Conservation (phyloP, 2,113 vertebrate genomes). For the Gambusia holbrooki region DNA sequence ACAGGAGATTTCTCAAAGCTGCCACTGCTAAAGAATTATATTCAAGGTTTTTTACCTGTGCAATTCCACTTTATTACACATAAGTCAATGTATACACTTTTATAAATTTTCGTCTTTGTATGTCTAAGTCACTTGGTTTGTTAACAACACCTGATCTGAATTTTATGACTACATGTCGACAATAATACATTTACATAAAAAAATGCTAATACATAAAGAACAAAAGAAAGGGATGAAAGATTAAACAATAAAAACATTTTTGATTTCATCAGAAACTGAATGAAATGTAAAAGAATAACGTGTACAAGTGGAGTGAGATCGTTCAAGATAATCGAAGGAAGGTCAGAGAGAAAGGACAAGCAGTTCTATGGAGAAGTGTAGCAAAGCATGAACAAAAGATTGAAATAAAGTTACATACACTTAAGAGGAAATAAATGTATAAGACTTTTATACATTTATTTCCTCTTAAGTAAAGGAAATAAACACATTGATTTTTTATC, state of each 20-base stretch:
- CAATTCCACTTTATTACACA: too few species aligned
- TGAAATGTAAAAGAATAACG: conserved; percentile 8
- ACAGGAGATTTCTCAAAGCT: too few species aligned
- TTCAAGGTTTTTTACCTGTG: too few species aligned
- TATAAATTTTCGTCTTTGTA: too few species aligned
- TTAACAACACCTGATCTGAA: too few species aligned
- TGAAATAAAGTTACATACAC: conserved; percentile 46
- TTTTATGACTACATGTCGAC: too few species aligned
- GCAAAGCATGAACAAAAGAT: conserved; percentile 11
- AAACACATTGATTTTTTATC: neutral
- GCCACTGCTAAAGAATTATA: too few species aligned
- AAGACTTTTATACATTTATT: too few species aligned
- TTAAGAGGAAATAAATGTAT: conserved; percentile 30
- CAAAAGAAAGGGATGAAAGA: neutral
- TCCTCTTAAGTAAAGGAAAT: too few species aligned
- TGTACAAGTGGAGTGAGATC: neutral
- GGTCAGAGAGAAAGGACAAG: neutral
- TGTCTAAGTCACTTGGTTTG: too few species aligned
- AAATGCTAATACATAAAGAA: conserved; percentile 8
- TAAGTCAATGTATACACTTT: too few species aligned
- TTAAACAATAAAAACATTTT: neutral
- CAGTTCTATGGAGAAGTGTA: conserved; percentile 22
- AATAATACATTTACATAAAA: too few species aligned
- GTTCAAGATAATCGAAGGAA: neutral
- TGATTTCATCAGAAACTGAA: neutral